These are phyloP conservation scores for Plumapathes pennacea DNA, from an alignment of 92 coral and sea anemone genomes.

Conservation along the genomic window DNA sequence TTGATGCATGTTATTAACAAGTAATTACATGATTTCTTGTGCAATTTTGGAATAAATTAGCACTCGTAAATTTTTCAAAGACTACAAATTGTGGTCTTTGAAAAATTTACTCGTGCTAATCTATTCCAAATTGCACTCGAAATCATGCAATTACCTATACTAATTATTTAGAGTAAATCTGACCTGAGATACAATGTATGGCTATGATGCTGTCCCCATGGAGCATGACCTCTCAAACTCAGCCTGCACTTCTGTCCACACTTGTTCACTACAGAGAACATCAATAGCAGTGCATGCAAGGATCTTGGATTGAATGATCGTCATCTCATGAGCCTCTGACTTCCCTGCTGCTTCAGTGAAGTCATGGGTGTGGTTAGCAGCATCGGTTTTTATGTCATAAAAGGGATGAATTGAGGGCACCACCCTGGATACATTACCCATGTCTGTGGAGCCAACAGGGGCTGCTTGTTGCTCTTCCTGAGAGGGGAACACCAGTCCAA, in stretches of 20 bases:
- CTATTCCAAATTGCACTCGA: too few relatives aligned
- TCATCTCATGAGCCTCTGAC: constrained; percentile 63
- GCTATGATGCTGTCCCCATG: too few relatives aligned
- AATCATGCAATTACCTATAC: too few relatives aligned
- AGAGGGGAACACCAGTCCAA: constrained; percentile 71
- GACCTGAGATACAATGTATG: too few relatives aligned
- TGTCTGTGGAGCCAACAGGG: constrained; percentile 92
- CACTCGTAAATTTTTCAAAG: too few relatives aligned
- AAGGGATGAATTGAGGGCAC: constrained; percentile 95
- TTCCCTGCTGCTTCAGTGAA: constrained; percentile 81
- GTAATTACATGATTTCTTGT: too few relatives aligned
- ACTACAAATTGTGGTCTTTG: too few relatives aligned
- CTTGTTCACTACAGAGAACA: constrained; percentile 59
- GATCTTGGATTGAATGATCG: constrained; percentile 71
- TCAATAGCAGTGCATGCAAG: constrained; percentile 88
- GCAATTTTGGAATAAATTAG: too few relatives aligned
- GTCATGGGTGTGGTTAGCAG: constrained; percentile 77
- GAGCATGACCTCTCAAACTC: constrained; percentile 63
- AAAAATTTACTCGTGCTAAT: too few relatives aligned
- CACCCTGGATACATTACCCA: constrained; percentile 97
- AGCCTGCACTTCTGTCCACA: constrained; percentile 62
- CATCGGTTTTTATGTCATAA: constrained; percentile 68
- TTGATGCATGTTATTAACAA: too few relatives aligned
- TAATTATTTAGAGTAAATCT: too few relatives aligned
- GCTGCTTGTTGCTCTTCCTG: constrained; percentile 72